Evolutionary conservation across 2,113 vertebrate species (phyloP).

Genomic region (Orcinus orca): DNA sequence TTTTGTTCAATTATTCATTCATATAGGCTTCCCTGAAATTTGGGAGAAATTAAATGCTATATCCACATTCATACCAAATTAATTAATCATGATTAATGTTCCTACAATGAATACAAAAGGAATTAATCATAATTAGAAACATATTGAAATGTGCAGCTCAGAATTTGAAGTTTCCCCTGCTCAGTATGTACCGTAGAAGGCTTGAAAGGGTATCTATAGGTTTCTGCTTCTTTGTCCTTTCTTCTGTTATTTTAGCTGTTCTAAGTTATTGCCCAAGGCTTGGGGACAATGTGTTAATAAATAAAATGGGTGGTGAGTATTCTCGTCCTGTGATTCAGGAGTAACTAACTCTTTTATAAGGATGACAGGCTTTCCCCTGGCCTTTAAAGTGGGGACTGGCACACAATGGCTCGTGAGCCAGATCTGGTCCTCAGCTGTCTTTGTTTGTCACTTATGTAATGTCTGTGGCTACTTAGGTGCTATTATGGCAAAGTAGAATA

Average conservation of each 20-base stretch:
- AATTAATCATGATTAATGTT: constrained; percentile 80
- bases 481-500: neutral
- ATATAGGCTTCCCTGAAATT: constrained; percentile 74
- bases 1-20: constrained; percentile 75
- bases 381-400: neutral
- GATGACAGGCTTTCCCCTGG: no score
- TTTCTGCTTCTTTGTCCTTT: neutral
- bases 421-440: neutral
- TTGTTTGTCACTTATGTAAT: neutral
- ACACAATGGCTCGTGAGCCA: neutral
- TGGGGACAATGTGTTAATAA: neutral
- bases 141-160: constrained; percentile 66
- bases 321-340: neutral
- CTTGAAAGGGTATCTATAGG: neutral
- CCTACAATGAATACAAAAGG: constrained; percentile 77
- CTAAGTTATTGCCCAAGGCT: neutral
- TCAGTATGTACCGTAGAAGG: neutral
- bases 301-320: neutral
- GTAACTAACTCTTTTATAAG: neutral
- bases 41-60: constrained; percentile 77
- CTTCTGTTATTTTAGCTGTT: neutral
- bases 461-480: neutral
- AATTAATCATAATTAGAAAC: constrained; percentile 79
- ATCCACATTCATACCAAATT: constrained; percentile 72
- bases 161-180: constrained; percentile 49